Base-by-base conservation (phyloP, 2,113 vertebrate species). In the Calonectris borealis region DNA sequence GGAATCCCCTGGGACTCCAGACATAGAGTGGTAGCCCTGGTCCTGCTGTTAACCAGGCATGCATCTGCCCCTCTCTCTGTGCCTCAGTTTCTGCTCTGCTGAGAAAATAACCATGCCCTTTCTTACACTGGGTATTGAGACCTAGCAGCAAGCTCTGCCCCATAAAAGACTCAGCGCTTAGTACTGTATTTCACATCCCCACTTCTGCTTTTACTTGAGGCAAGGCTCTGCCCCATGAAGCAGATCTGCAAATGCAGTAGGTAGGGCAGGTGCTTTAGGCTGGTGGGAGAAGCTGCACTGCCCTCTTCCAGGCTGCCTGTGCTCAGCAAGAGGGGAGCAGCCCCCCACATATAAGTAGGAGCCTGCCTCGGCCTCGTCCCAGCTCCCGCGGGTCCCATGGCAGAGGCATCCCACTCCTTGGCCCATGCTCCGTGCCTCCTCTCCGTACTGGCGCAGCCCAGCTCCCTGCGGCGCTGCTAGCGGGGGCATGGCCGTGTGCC, bases 401-500 rank as follows among this genome's bases (percentile, higher is more conserved):
- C 10, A 88, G 25, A 86, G 38, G 1, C 66, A 5, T 24, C n/a
- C 38, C 1, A 0, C 21, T 34, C 21, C 31, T 72, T 58, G 27
- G 19, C 34, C 2, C 7, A 20, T 61, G 62, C 8, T 26, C 15
- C 44, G 27, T 1, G 0, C 11, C 25, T 66, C 6, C 5, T 79
- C 32, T 25, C 15, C 1, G 2, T 49, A 48, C 34, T 5, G 8
- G 26, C 1, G 2, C 44, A 81, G 44, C 24, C 27, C 36, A 57
- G 2, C 10, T 60, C 5, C 21, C 17, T 3, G 1, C 1, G 3
- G 17, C 1, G 5, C 17, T 79, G 49, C 64, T 55, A 32, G 29
- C 1, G 0, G 1, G 12, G 12, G 4, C 16, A 42, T 1, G 3
- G 40, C 9, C 2, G 0, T 78, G 55, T 88, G 46, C 18, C 46